A percentile compares a stretch with the other conserved stretches of the same genome.
These are phyloP conservation scores for Tillus elongatus DNA, from an alignment of 2,888 invertebrate genomes.

Conservation along the genomic window DNA sequence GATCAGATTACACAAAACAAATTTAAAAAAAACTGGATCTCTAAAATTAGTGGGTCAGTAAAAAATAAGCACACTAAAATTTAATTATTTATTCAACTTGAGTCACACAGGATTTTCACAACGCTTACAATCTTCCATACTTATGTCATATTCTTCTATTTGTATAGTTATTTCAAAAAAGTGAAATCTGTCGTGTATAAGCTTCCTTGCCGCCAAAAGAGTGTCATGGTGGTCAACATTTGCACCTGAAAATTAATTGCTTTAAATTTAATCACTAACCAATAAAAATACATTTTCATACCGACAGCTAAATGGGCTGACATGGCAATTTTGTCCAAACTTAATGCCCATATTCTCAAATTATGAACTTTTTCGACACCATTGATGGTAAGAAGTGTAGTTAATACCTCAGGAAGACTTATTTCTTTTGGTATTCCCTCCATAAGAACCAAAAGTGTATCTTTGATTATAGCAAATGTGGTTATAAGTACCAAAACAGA, in stretches of 20 bases:
- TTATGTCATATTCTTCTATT: constrained; percentile 80
- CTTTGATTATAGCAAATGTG: constrained; percentile 87
- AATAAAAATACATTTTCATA: constrained; percentile 48
- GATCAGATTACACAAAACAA: too few relatives aligned
- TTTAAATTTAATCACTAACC: neutral
- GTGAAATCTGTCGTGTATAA: constrained; percentile 76
- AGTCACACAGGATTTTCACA: constrained; percentile 59
- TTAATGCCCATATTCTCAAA: constrained; percentile 94
- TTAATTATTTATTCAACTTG: too few relatives aligned
- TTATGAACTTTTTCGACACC: constrained; percentile 93
- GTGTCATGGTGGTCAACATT: constrained; percentile 64
- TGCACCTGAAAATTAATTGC: neutral
- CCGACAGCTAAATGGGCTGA: constrained; percentile 95
- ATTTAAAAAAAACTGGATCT: too few relatives aligned
- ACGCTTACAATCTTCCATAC: constrained; percentile 81
- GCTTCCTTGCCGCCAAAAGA: constrained; percentile 67
- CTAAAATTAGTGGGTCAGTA: too few relatives aligned
- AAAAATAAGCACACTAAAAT: too few relatives aligned
- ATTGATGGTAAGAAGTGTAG: constrained; percentile 73
- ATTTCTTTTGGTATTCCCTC: constrained; percentile 79
- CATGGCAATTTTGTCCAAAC: constrained; percentile 90
- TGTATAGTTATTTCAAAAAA: constrained; percentile 94
- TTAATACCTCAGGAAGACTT: constrained; percentile 72
- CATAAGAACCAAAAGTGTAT: constrained; percentile 86
- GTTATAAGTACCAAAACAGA: constrained; percentile 87